Base-by-base conservation (phyloP, 2,888 invertebrate species). In the Chrysina gloriosa region DNA sequence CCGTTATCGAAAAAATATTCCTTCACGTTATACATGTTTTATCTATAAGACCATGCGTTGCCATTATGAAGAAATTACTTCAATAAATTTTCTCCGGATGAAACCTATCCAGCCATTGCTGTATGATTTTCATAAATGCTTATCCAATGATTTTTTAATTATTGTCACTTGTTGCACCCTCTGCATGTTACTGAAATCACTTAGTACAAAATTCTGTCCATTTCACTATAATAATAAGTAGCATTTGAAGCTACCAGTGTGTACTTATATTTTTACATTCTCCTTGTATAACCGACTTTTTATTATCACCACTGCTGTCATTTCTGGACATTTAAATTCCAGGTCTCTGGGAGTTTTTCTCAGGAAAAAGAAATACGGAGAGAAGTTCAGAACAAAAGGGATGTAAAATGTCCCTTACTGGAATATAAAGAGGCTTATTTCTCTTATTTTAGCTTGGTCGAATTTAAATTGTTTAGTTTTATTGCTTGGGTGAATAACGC, bases 341-440 rank as follows among this genome's bases (percentile, higher is more conserved):
- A 45, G 21, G 45, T 6, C 45, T 14, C 19, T 45, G 21, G 9
- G 19, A 21, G 21, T 21, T 21, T 4, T 16, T 2, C 19, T 19
- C 45, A 45, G 5, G 6, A 45, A 9, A 6, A 45, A 21, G 9
- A 3, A 16, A 45, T 16, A 21, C 45, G 45, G n/a, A 16, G 3
- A 21, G 21, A 21, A 45, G 21, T 45, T 45, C 45, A 16, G 21
- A 19, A 45, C 3, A 19, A 42, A 42, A 19, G 19, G 19, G 9
- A 45, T 16, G 9, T 16, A 45, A 45, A 45, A 45, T 45, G 21
- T 21, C 16, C 9, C 9, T 16, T 7, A 21, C 9, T 19, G 19
- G 45, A 45, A 45, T 45, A 45, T 45, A 45, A 45, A 45, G 7
- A 19, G 19, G 19, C 45, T 45, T 45, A 45, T 45, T 45, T 45